These are phyloP conservation scores for Scelioninae gen. 1 DNA, from an alignment of 2,888 invertebrate species.

Conservation along the genomic window DNA sequence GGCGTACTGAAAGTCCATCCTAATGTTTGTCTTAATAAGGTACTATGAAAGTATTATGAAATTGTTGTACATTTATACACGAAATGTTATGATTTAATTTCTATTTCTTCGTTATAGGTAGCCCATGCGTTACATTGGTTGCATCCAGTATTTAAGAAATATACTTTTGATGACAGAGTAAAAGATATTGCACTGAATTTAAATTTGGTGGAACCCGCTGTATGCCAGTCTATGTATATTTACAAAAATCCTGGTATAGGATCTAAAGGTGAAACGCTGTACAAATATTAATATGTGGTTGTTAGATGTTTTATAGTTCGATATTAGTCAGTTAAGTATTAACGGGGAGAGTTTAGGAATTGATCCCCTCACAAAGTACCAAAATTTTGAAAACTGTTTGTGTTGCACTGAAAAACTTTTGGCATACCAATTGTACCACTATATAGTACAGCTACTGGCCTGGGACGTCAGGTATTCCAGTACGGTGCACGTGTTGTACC, in stretches of 20 bases:
- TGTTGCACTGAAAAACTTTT: too few species aligned
- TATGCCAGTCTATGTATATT: constrained; percentile 99
- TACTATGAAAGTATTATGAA: constrained; percentile 75
- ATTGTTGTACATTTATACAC: background rate
- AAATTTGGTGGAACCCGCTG: constrained; percentile 90
- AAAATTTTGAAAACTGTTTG: too few species aligned
- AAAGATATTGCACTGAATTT: constrained; percentile 90
- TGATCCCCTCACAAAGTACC: too few species aligned
- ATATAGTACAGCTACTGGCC: too few species aligned
- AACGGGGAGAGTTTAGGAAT: too few species aligned
- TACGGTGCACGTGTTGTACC: too few species aligned
- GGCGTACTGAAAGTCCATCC: constrained; percentile 90
- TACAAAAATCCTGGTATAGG: constrained; percentile 97
- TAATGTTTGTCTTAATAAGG: constrained; percentile 89
- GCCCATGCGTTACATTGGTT: constrained; percentile 95
- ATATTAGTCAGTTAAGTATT: too few species aligned
- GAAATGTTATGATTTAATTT: background rate
- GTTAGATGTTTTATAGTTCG: too few species aligned
- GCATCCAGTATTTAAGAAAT: constrained; percentile 91
- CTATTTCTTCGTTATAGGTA: constrained; percentile 85
- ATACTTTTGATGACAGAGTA: constrained; percentile 93
- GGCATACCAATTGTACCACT: too few species aligned
- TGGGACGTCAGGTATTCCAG: too few species aligned
- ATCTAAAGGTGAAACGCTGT: constrained; percentile 92
- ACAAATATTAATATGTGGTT: too few species aligned